Evolutionary conservation across 2,888 invertebrate genomes (phyloP).

Genomic region (Sphinx pinastri): DNA sequence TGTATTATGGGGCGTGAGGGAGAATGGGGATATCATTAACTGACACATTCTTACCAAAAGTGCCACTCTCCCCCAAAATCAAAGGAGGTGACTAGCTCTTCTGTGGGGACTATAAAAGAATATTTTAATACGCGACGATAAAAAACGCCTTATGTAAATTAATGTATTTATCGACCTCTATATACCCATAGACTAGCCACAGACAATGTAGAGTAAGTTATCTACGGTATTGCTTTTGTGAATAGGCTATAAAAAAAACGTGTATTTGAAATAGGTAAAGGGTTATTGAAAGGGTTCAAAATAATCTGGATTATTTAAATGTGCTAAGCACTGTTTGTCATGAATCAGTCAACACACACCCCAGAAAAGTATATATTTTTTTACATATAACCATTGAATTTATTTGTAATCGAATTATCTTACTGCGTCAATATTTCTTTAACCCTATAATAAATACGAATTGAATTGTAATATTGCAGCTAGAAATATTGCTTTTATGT

Average conservation of each 20-base stretch:
- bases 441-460: neutral
- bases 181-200: constrained; percentile 20
- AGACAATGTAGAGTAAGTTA: neutral
- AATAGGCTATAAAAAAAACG: neutral
- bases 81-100: too few species aligned
- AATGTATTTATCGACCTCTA: constrained; percentile 15
- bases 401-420: too few species aligned
- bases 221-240: constrained; percentile 11
- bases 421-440: neutral
- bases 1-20: too few species aligned
- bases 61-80: too few species aligned
- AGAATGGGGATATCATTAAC: too few species aligned
- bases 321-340: too few species aligned
- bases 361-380: too few species aligned
- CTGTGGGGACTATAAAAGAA: neutral
- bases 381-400: too few species aligned
- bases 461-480: neutral
- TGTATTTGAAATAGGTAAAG: neutral
- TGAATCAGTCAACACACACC: too few species aligned
- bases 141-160: constrained; percentile 19
- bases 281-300: too few species aligned
- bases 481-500: neutral
- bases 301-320: too few species aligned
- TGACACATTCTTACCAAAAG: too few species aligned
- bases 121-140: constrained; percentile 18